Evolutionary conservation across 2,888 invertebrate species (phyloP).

Genomic region (Sphecodes monilicornis): DNA sequence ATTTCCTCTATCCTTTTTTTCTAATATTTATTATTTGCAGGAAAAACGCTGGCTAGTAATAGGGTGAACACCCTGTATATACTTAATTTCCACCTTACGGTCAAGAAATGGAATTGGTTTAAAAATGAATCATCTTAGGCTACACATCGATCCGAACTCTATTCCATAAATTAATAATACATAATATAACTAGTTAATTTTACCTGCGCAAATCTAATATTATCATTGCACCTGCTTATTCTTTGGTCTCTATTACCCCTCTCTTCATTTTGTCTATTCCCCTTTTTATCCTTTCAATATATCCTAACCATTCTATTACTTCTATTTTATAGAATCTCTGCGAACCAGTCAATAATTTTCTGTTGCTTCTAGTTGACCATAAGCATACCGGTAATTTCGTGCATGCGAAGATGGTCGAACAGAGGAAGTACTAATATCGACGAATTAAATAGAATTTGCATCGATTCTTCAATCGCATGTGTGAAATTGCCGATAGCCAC

Average conservation of each 20-base stretch:
- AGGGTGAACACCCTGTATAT: no score
- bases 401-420: neutral
- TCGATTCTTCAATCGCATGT: slow-evolving; percentile 31
- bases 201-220: neutral
- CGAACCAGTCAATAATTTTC: neutral
- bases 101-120: neutral
- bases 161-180: neutral
- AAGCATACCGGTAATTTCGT: neutral
- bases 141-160: neutral
- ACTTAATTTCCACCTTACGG: neutral
- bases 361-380: neutral
- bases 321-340: neutral
- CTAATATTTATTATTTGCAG: no score
- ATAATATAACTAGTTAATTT: neutral
- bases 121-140: neutral
- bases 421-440: neutral
- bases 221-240: neutral
- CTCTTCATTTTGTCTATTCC: neutral
- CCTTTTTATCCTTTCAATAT: neutral
- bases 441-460: neutral
- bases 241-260: neutral
- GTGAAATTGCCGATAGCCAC: slow-evolving; percentile 61
- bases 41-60: no score
- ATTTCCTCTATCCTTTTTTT: no score
- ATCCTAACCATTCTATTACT: no score